These are phyloP conservation scores for Megalops cyprinoides DNA, from an alignment of 2,797 vertebrate species.

Conservation along the genomic window DNA sequence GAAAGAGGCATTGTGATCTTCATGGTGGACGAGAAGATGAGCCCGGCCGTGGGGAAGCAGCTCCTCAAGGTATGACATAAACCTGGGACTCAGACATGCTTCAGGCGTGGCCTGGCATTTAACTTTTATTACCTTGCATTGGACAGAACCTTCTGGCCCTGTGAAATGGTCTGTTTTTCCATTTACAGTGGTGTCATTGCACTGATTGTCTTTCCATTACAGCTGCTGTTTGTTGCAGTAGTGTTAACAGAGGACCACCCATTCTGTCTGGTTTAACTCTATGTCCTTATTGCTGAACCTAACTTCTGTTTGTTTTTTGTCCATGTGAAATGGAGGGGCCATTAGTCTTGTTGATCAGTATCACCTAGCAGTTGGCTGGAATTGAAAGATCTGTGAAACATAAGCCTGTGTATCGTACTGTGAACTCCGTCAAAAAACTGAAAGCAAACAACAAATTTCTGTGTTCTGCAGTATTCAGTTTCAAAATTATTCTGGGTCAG, in stretches of 20 bases:
- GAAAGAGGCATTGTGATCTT: conserved; percentile 97
- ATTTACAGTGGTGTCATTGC: background rate
- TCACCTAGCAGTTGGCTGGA: too few relatives aligned
- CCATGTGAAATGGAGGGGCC: background rate
- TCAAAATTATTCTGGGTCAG: too few relatives aligned
- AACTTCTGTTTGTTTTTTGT: background rate
- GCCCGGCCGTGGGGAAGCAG: conserved; percentile 92
- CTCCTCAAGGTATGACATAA: conserved; percentile 98
- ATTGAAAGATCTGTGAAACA: too few relatives aligned
- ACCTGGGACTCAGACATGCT: too few relatives aligned
- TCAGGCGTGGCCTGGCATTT: background rate
- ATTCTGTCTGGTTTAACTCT: background rate
- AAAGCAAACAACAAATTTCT: background rate
- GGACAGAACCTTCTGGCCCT: background rate
- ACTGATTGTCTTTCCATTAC: background rate
- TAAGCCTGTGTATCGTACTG: background rate
- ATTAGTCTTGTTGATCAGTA: background rate
- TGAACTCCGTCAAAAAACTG: background rate
- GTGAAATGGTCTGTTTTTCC: background rate
- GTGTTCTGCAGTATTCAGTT: too few relatives aligned
- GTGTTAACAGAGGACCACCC: background rate
- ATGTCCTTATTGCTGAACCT: background rate
- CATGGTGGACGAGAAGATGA: conserved; percentile 99
- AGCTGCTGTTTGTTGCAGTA: background rate
- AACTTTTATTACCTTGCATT: background rate